phyloP scores from a whole-genome alignment of 2,797 vertebrate species.

The Poliocrania exsul region DNA sequence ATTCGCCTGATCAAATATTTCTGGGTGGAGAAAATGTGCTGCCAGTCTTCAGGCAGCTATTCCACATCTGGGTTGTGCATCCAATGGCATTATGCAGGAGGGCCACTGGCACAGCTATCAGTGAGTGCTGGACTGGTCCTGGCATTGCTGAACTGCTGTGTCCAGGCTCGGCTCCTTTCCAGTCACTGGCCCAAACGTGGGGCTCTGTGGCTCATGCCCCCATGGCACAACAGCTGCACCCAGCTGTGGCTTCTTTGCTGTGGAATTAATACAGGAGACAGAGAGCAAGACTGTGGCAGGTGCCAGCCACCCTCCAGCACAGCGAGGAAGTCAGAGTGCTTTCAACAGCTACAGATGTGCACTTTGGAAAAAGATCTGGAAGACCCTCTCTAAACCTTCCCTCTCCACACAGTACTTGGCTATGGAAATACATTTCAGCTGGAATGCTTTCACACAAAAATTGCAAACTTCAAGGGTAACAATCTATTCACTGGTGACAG shows the following conservation, averaged over 20 bases:
- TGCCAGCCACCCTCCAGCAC: accelerated
- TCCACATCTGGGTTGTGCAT: not conserved
- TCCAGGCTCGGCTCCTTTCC: not conserved
- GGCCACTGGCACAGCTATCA: accelerated
- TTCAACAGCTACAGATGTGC: not conserved
- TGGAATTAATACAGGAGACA: not conserved
- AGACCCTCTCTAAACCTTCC: not conserved
- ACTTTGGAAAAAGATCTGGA: not conserved
- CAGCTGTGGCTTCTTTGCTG: not conserved
- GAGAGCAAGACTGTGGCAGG: not conserved
- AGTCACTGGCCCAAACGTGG: accelerated
- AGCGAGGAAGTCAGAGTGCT: not conserved
- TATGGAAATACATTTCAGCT: not conserved
- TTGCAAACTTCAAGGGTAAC: not conserved
- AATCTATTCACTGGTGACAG: not conserved
- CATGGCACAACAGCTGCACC: not conserved
- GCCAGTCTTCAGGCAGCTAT: not conserved
- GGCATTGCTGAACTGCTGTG: too few species aligned
- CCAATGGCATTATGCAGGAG: accelerated
- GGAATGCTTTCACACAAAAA: not conserved
- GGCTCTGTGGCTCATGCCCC: not conserved
- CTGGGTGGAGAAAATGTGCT: not conserved
- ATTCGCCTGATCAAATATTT: not conserved
- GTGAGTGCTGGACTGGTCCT: accelerated
- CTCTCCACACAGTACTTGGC: not conserved